Evolutionary conservation across 2,888 invertebrate species (phyloP), one percentile per base, ranked within the genome.

Genomic region (Drosophila mimetica): DNA sequence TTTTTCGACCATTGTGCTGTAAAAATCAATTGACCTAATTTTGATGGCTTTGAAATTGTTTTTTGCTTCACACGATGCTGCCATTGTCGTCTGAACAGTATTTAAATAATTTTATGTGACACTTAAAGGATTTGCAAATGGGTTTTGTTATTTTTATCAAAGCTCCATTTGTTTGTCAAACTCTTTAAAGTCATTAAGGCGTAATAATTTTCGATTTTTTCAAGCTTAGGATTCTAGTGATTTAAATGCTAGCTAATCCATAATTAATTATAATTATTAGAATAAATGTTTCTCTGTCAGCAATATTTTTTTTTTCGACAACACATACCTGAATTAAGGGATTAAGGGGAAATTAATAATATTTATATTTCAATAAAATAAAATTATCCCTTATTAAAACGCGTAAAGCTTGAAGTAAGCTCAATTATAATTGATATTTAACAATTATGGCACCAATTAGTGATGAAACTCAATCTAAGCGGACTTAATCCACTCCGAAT

Each of bases 21-120:
- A 32, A 51, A 61, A 55, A 48, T 61, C 61, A 71, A 71, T 71
- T 71, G 55, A 71, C 69, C 54, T 51, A 51, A 50, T 54, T 50
- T 50, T 46, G 6, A 48, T 47, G 39, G 58, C 67, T 47, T 58
- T 58, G 34, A 52, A 48, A 69, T 53, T 42, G 60, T 41, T 16
- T 63, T 54, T 34, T 34, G 18, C 6, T 3, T 28, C 9, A 14
- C 32, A 25, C 42, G 14, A 22, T n/a, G 30, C 34, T 37, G n/a
- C 25, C 18, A 47, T 61, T 51, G 44, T 61, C 37, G 37, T 61
- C 32, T 46, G 48, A 36, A 41, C 34, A 14, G 64, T 53, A 51
- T 54, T 67, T 46, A 50, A 55, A 65, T 52, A 51, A 66, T 57
- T 66, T 36, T 36, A 36, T 52, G 28, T 47, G 41, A 67, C 44